Percentiles rank a stretch among this genome's conserved stretches.
phyloP scores from a whole-genome alignment of 2,113 vertebrate species.

The Chloroceryle aenea region DNA sequence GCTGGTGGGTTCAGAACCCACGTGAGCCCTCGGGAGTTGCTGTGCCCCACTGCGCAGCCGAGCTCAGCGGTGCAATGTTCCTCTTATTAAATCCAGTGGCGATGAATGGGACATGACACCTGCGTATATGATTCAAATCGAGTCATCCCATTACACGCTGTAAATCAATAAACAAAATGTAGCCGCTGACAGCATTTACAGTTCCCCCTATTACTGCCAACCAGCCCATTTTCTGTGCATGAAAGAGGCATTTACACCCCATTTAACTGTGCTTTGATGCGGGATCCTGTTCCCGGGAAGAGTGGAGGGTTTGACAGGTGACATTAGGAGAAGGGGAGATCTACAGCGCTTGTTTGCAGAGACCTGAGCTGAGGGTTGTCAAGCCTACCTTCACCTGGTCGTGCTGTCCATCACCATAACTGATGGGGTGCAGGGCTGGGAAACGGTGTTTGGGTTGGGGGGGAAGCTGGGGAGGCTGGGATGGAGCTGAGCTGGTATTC shows the following conservation, averaged over 20 bases:
- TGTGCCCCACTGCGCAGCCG: background rate
- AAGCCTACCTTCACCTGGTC: background rate
- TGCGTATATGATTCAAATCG: background rate
- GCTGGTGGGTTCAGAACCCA: background rate
- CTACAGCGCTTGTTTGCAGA: constrained; percentile 55
- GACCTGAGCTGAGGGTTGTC: constrained; percentile 5
- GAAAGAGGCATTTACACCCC: constrained; percentile 70
- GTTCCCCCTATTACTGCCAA: constrained; percentile 21
- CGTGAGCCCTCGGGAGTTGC: background rate
- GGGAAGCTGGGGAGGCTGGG: background rate
- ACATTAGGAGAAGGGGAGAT: constrained; percentile 57
- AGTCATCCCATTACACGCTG: constrained; percentile 16
- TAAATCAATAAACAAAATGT: constrained; percentile 48
- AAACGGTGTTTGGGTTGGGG: background rate
- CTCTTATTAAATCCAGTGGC: constrained; percentile 20
- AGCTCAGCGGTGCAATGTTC: background rate
- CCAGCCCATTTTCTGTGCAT: constrained; percentile 33
- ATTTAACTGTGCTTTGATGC: constrained; percentile 62
- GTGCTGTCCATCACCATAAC: constrained; percentile 22
- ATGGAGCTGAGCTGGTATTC: background rate
- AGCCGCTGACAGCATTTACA: background rate
- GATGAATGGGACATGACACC: constrained; percentile 40
- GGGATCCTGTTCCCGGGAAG: constrained; percentile 20
- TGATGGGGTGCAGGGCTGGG: background rate
- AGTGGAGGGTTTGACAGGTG: constrained; percentile 23